Evolutionary conservation across 2,113 vertebrate species (phyloP).

Genomic region (Panurus biarmicus): DNA sequence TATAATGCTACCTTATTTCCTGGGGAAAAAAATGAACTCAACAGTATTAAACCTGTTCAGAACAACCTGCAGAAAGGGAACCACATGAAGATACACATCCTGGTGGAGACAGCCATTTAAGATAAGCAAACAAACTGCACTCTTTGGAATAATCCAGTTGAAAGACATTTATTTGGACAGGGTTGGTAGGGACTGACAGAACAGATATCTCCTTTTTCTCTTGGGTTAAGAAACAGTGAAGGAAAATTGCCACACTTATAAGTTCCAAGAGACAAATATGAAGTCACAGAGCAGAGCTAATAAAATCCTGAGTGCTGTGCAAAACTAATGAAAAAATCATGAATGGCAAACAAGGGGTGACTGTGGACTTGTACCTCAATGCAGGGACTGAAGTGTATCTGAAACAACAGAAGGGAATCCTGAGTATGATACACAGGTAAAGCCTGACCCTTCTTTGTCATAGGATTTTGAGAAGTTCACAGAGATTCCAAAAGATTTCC

Average conservation of each 20-base stretch:
- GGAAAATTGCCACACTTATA: neutral
- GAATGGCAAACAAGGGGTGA: neutral
- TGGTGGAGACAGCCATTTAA: neutral
- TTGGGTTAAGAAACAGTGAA: neutral
- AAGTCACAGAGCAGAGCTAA: neutral
- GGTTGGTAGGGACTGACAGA: neutral
- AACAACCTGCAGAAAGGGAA: neutral
- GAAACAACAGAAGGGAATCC: neutral
- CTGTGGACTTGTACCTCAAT: neutral
- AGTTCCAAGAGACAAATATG: neutral
- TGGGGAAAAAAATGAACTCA: neutral
- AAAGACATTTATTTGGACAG: neutral
- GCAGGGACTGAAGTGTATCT: neutral
- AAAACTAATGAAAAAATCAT: neutral
- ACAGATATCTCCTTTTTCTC: neutral
- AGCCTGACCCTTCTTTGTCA: neutral
- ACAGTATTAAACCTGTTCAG: neutral
- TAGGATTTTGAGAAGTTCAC: neutral
- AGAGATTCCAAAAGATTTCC: neutral
- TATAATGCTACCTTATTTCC: neutral
- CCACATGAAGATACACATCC: neutral
- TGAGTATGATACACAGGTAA: fast-evolving
- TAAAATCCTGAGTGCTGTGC: neutral
- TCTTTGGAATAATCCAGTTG: neutral
- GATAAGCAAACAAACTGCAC: neutral